phyloP scores from a whole-genome alignment of 2,113 vertebrate species.

The Tylochromis polylepis region DNA sequence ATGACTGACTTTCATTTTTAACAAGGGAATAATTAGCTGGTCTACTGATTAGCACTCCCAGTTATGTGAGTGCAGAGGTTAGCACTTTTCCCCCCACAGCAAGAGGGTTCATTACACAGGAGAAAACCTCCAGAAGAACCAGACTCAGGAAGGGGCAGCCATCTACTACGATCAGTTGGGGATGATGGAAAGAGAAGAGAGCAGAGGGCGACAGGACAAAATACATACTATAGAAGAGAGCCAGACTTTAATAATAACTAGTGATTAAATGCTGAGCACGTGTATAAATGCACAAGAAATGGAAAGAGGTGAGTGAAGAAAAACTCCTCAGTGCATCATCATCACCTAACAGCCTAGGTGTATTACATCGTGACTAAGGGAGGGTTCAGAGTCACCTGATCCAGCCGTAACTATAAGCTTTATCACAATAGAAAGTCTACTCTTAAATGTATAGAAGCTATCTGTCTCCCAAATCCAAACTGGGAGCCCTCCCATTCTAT shows the following conservation, averaged over 20 bases:
- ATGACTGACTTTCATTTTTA: not conserved
- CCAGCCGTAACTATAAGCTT: not conserved
- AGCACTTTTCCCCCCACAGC: fast-evolving
- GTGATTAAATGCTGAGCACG: not conserved
- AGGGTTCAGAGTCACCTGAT: not conserved
- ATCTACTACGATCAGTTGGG: not conserved
- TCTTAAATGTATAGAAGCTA: not conserved
- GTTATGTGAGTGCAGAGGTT: not conserved
- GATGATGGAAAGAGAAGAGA: not conserved
- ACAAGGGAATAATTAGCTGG: not conserved
- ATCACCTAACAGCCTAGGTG: not conserved
- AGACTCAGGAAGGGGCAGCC: not conserved
- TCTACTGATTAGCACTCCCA: not conserved
- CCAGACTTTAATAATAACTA: not conserved
- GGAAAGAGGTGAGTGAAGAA: not conserved
- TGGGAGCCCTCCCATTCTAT: not conserved
- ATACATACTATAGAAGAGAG: not conserved
- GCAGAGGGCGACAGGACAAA: not conserved
- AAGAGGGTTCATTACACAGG: not conserved
- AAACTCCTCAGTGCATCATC: not conserved
- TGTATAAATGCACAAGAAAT: not conserved
- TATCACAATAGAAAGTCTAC: not conserved
- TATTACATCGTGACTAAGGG: not conserved
- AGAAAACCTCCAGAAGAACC: not conserved
- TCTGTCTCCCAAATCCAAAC: not conserved